Evolutionary conservation across 2,797 vertebrate genomes (phyloP), one percentile per base, ranked within the genome.

Genomic region (Salmo trutta): DNA sequence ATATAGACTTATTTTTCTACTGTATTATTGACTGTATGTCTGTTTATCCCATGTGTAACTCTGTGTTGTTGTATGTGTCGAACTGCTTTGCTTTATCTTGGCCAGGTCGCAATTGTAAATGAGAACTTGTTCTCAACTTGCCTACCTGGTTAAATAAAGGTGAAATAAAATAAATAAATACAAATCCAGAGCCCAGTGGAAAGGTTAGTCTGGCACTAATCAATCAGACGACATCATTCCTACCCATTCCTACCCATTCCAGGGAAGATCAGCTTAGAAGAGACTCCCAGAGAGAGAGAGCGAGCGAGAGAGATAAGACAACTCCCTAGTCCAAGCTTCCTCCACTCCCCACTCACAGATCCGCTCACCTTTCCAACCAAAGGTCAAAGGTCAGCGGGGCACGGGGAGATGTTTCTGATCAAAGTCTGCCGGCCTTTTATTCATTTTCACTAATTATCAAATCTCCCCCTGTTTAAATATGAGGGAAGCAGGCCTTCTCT

Each of bases 381-480:
- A 91, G 24, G 24, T 24, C 24, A 24, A 24, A 24, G 90, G 89
- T 92, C 87, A 91, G 82, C 79, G 87, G 88, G 78, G 56, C 82
- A 82, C 79, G 84, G 79, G 15, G 74, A 84, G 85, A 87, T 81
- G 83, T 59, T 87, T 85, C 84, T 88, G 90, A 93, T 93, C 86
- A 85, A 91, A 91, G 86, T 87, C 83, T 85, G 82, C 79, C 80
- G 84, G 88, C 91, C 91, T 88, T 93, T 91, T 82, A 89, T 89
- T 93, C 83, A 89, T 89, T 93, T 93, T 88, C 81, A 89, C 88
- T 92, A 93, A 93, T 94, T 92, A 92, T 91, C 87, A 92, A 93
- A 94, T 92, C 87, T 87, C 82, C 73, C 79, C 87, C 92, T 92
- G 93, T 94, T 93, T 94, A 93, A 93, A 94, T 92, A 90, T 88